Evolutionary conservation across 2,888 invertebrate genomes (phyloP).

Genomic region (Drosophila emarginata): DNA sequence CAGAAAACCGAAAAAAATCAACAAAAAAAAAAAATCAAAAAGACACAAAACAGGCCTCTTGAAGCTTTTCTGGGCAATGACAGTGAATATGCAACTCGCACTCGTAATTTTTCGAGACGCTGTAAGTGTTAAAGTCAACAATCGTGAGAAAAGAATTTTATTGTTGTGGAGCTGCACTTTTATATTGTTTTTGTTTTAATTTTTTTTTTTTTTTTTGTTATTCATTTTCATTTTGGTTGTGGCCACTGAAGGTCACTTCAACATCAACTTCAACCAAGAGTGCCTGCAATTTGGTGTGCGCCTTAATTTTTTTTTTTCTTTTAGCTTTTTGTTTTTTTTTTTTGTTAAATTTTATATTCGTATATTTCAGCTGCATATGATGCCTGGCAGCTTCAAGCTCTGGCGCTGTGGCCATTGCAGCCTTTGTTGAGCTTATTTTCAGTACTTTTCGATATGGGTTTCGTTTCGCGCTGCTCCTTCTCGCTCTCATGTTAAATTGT

Average conservation of each 20-base stretch:
- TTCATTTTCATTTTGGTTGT: conserved; percentile 45
- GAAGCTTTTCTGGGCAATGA: conserved; percentile 66
- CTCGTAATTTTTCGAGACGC: conserved; percentile 58
- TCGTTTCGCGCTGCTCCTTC: conserved; percentile 40
- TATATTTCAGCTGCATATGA: conserved; percentile 39
- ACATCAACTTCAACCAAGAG: conserved; percentile 49
- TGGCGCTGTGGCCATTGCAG: conserved; percentile 21
- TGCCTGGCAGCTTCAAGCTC: conserved; percentile 30
- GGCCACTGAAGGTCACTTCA: conserved; percentile 69
- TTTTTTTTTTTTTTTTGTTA: conserved; percentile 5
- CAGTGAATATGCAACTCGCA: conserved; percentile 63
- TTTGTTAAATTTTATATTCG: conserved; percentile 38
- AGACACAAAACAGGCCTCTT: conserved; percentile 41
- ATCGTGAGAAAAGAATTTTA: conserved; percentile 80
- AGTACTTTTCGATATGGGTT: conserved; percentile 18
- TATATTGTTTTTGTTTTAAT: conserved; percentile 37
- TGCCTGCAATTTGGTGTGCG: conserved; percentile 66
- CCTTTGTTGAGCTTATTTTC: conserved; percentile 49
- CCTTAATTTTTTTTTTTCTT: conserved; percentile 61
- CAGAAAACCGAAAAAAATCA: background rate
- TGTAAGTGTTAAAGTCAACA: conserved; percentile 79
- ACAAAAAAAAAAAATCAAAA: conserved; percentile 2
- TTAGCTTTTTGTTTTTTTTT: conserved; percentile 56
- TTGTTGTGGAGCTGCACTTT: conserved; percentile 57
- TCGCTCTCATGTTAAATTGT: conserved; percentile 72